These are phyloP conservation scores for Coendou prehensilis DNA, from an alignment of 2,797 vertebrate genomes.

Conservation along the genomic window DNA sequence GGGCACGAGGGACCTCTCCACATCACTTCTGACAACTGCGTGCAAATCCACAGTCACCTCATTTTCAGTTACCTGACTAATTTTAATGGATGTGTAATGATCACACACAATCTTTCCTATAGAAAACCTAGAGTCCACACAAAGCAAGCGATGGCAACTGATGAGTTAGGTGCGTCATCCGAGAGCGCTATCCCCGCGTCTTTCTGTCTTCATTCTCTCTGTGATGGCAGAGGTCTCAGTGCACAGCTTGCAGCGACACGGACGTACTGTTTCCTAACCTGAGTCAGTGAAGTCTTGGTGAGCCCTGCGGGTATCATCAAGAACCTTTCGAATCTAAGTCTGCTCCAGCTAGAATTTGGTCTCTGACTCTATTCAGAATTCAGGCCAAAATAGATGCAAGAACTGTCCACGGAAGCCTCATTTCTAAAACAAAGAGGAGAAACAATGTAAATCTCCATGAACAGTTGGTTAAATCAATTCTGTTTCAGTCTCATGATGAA, in stretches of 20 bases:
- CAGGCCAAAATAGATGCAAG: not conserved
- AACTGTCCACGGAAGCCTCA: not conserved
- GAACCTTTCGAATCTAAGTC: not conserved
- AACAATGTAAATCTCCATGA: not conserved
- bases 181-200: not conserved
- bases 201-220: not conserved
- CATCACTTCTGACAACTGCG: not conserved
- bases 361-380: not conserved
- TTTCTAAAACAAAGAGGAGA: not conserved
- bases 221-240: not conserved
- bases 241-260: fast-evolving
- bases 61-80: not conserved
- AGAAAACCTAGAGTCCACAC: not conserved
- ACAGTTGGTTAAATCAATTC: not conserved
- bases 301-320: not conserved
- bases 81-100: not conserved
- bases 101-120: no score
- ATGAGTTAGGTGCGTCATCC: fast-evolving
- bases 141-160: fast-evolving
- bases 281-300: not conserved
- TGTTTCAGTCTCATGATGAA: not conserved
- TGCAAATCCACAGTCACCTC: not conserved
- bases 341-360: not conserved
- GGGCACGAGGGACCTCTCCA: fast-evolving
- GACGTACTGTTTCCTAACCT: not conserved